These are phyloP conservation scores for Melanogrammus aeglefinus DNA, from an alignment of 2,797 vertebrate genomes.

Conservation along the genomic window DNA sequence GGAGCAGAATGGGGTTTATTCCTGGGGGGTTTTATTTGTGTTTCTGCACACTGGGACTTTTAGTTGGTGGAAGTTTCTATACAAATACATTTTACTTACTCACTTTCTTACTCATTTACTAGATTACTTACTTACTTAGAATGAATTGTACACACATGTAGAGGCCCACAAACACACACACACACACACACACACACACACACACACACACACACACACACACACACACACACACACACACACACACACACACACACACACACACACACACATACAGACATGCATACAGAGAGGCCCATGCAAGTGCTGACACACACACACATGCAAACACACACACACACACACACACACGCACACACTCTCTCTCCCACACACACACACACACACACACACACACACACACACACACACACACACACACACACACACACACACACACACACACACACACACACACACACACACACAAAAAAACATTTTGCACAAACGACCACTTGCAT, in stretches of 20 bases:
- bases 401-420: too few species aligned
- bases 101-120: background rate
- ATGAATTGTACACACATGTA: conserved; percentile 13
- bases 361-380: too few species aligned
- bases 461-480: background rate
- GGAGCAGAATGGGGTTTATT: too few species aligned
- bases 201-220: background rate
- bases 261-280: background rate
- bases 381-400: too few species aligned
- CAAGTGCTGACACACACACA: background rate
- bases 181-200: conserved; percentile 7
- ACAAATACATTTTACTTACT: background rate
- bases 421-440: conserved; percentile 1
- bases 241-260: conserved; percentile 10
- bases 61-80: background rate
- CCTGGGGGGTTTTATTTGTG: background rate
- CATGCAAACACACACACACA: conserved; percentile 3
- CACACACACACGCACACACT: background rate
- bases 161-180: conserved; percentile 1
- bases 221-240: conserved; percentile 2
- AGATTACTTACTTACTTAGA: background rate
- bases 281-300: background rate
- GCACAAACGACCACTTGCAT: conserved; percentile 4
- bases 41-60: background rate
- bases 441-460: conserved; percentile 10